Base-by-base conservation (phyloP, 2,888 invertebrate species). In the Latrodectus hesperus region DNA sequence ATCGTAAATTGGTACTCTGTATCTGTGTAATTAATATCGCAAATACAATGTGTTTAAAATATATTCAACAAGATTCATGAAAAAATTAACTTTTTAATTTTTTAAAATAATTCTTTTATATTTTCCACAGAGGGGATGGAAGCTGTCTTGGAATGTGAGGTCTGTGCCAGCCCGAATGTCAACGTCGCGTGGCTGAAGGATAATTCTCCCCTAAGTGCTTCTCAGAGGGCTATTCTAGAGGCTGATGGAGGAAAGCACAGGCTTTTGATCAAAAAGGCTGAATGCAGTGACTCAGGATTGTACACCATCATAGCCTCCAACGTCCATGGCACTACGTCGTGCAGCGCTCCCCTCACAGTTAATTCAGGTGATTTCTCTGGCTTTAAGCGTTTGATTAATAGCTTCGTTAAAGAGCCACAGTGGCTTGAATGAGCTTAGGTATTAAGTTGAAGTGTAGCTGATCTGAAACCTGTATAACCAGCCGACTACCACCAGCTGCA, bases 241-340 rank as follows among this genome's bases (percentile, higher is more conserved):
- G 80, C 81, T 9, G 94, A 90, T 65, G 94, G 94, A 84, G 94
- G 94, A 89, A 93, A 94, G 53, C 94, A 94, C 82, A 92, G 92
- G 5, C 95, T 95, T 92, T 95, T 94, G 84, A 93, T 98, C 90
- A 94, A 95, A 90, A 94, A 90, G 96, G 90, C 94, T 91, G 92
- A 93, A 49, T 93, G 95, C 90, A 94, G 94, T 52, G 98, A 98
- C 92, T 94, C 95, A n/a, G 98, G 97, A 75, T 94, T 96, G 70
- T 99, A 99, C 92, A 96, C 97, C 0, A 97, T 97, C 72, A 95
- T 96, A 89, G 98, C 98, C 26, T 95, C 95, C 86, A 97, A 97
- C 91, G 93, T 94, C 51, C 94, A 95, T 85, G 97, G 97, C 88
- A 92, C 92, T 5, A 94, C 96, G 71, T 95, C 96, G 88, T 96